These are phyloP conservation scores for Acronicta psi DNA, from an alignment of 2,888 invertebrate genomes.

Conservation along the genomic window DNA sequence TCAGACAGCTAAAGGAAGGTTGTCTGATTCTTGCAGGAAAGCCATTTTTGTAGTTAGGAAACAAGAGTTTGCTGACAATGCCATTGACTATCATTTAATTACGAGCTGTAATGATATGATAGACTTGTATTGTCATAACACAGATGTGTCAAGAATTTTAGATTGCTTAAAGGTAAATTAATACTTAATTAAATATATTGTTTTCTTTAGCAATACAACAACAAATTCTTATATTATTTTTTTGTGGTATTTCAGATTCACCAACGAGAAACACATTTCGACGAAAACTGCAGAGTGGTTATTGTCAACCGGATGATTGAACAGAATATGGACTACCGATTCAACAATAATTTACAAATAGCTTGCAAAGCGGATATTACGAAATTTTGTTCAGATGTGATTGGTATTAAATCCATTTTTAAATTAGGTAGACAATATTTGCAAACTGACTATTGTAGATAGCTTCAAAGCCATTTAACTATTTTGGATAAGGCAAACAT, in stretches of 20 bases:
- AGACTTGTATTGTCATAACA: slow-evolving; percentile 94
- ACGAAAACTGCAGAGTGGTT: slow-evolving; percentile 94
- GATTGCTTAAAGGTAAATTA: slow-evolving; percentile 92
- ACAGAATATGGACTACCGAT: slow-evolving; percentile 96
- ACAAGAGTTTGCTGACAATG: slow-evolving; percentile 95
- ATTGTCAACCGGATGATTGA: slow-evolving; percentile 97
- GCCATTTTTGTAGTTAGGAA: slow-evolving; percentile 95
- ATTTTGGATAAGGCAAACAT: slow-evolving; percentile 2
- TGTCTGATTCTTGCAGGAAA: slow-evolving; percentile 92
- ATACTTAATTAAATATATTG: too few relatives aligned
- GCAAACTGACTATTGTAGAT: slow-evolving; percentile 37
- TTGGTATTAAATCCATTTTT: slow-evolving; percentile 71
- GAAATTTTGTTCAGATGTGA: slow-evolving; percentile 86
- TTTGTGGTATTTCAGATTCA: slow-evolving; percentile 86
- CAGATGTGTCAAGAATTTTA: slow-evolving; percentile 91
- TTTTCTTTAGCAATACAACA: too few relatives aligned
- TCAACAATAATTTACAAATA: slow-evolving; percentile 95
- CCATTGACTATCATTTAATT: slow-evolving; percentile 95
- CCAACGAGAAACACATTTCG: slow-evolving; percentile 94
- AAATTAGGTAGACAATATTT: slow-evolving; percentile 45
- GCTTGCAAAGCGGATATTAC: slow-evolving; percentile 95
- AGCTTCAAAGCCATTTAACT: slow-evolving; percentile 6
- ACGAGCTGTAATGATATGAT: slow-evolving; percentile 96
- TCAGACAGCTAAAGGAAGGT: slow-evolving; percentile 89
- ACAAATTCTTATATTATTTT: background rate